Evolutionary conservation across 2,888 invertebrate species (phyloP), one percentile per base, ranked within the genome.

Genomic region (Troides aeacus): DNA sequence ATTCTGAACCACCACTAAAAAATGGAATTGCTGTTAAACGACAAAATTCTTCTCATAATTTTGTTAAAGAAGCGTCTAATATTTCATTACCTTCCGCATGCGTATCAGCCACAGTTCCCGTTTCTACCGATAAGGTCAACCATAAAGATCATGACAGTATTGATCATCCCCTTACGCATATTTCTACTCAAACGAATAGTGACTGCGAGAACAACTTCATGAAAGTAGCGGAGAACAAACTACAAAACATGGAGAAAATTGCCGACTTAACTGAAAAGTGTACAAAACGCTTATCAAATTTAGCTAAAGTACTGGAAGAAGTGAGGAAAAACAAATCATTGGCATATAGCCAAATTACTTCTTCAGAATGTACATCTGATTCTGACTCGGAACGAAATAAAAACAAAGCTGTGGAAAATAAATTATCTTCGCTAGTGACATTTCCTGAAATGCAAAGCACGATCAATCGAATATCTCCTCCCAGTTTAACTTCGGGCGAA

Each of bases 191-290:
- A 78, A 90, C 92, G 23, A 85, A 78, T 61, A 78, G 81, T 66
- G 85, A 85, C 58, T 75, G 78, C 62, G 89, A 91, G 76, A 77
- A 80, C 3, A 85, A 89, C 74, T 85, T 84, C 66, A 84, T 90
- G 76, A 87, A 85, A 78, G 68, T 89, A 70, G 92, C 88, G 42
- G 90, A 91, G 80, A 83, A 86, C 64, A 91, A 92, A 81, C 81
- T 91, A 64, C 87, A 91, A 73, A 92, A 92, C 74, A 92, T 92
- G 87, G 92, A 92, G 75, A 92, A 91, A 82, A 91, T 92, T 64
- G 92, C 92, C 21, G 87, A 90, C 73, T 80, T 92, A 36, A 92
- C 92, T 8, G 91, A 92, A 77, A 90, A 89, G 79, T 93, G 92
- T 75, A 90, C 91, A 7, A 84, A 88, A 77, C 82, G 92, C n/a